Conservation (phyloP, 2,888 invertebrate genomes). For the Chironomus riparius region DNA sequence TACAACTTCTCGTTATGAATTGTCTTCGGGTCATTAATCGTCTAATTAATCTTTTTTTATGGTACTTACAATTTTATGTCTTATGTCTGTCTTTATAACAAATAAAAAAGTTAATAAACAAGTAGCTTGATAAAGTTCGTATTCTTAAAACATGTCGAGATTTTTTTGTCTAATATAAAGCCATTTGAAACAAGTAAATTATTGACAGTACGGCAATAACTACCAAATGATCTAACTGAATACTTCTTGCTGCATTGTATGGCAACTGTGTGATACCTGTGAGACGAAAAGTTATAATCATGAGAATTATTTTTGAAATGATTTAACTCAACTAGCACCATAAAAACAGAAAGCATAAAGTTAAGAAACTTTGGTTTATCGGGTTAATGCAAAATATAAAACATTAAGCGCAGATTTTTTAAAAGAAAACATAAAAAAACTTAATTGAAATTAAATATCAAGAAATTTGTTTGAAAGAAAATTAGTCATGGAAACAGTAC, state of each 20-base stretch:
- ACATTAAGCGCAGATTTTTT: too few relatives aligned
- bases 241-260: slow-evolving; percentile 11
- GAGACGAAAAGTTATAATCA: neutral
- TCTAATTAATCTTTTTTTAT: neutral
- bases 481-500: too few relatives aligned
- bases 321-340: too few relatives aligned
- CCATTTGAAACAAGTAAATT: slow-evolving; percentile 20
- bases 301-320: neutral
- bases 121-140: neutral
- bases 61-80: neutral
- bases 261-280: slow-evolving; percentile 20
- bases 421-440: too few relatives aligned
- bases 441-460: too few relatives aligned
- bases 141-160: neutral
- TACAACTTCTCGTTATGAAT: neutral
- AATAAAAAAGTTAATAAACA: neutral
- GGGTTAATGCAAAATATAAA: too few relatives aligned
- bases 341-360: too few relatives aligned
- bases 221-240: slow-evolving; percentile 9
- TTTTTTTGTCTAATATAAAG: neutral
- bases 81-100: neutral
- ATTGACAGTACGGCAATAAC: slow-evolving; percentile 15
- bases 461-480: too few relatives aligned
- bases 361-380: too few relatives aligned
- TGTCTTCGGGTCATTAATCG: neutral